Conservation (phyloP, 2,113 vertebrate species). For the Caranx melampygus region DNA sequence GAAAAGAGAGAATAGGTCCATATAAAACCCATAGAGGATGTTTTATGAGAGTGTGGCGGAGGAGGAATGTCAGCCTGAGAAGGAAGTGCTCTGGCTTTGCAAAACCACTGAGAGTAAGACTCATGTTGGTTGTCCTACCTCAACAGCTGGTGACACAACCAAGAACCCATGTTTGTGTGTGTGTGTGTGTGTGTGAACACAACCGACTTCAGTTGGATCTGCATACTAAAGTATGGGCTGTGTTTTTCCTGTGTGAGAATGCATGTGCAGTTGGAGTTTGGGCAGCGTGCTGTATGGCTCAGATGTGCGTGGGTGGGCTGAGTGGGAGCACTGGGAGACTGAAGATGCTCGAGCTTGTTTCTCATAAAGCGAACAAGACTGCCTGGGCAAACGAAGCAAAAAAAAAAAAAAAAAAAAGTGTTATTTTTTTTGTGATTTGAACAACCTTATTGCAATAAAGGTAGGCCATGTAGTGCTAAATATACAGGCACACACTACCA, state of each 20-base stretch:
- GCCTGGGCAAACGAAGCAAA: slow-evolving; percentile 52
- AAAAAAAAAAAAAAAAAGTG: slow-evolving; percentile 20
- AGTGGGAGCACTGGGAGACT: slow-evolving; percentile 78
- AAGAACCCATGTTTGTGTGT: slow-evolving; percentile 1
- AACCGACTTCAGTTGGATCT: slow-evolving; percentile 60
- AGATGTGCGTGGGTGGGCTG: slow-evolving; percentile 80
- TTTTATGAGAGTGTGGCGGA: slow-evolving; percentile 59
- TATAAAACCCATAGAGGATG: slow-evolving; percentile 67
- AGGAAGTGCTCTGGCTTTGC: slow-evolving; percentile 43
- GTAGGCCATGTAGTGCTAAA: slow-evolving; percentile 11
- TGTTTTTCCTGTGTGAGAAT: slow-evolving; percentile 66
- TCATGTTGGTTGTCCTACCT: slow-evolving; percentile 39
- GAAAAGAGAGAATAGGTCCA: slow-evolving; percentile 66
- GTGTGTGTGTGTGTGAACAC: slow-evolving; percentile 1
- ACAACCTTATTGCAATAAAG: slow-evolving; percentile 39
- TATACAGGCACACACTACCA: background rate
- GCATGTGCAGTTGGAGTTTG: slow-evolving; percentile 64
- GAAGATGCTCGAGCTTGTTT: slow-evolving; percentile 72
- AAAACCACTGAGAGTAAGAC: slow-evolving; percentile 54
- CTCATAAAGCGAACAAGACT: slow-evolving; percentile 73
- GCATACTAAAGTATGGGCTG: slow-evolving; percentile 42
- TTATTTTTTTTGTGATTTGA: slow-evolving; percentile 39
- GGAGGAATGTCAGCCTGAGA: slow-evolving; percentile 60
- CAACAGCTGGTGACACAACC: slow-evolving; percentile 63
- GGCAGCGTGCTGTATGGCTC: slow-evolving; percentile 68